Evolutionary conservation across 2,888 invertebrate species (phyloP).

Genomic region (Trachelus stipa): DNA sequence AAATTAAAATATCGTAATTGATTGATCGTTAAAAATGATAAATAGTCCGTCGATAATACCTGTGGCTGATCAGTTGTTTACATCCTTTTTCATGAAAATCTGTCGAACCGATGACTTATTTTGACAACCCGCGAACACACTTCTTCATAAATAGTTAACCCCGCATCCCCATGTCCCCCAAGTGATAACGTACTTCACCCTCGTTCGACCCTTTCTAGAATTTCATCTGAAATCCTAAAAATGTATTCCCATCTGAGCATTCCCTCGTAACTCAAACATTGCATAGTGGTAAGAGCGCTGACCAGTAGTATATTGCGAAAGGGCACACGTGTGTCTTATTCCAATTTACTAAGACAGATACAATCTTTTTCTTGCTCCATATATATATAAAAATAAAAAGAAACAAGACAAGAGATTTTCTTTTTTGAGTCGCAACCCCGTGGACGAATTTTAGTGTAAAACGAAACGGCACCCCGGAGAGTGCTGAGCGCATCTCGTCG

Average conservation of each 20-base stretch:
- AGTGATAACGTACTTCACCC: too few species aligned
- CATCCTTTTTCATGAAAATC: too few species aligned
- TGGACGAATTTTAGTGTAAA: slow-evolving; percentile 1
- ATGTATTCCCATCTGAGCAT: background rate
- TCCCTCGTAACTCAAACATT: background rate
- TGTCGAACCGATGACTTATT: background rate
- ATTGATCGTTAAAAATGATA: background rate
- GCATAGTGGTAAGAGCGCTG: background rate
- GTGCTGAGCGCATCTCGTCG: slow-evolving; percentile 9
- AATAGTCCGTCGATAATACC: background rate
- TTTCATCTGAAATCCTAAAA: background rate
- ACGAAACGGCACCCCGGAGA: slow-evolving; percentile 5
- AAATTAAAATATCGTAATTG: background rate
- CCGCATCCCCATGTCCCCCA: background rate
- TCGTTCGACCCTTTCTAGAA: too few species aligned
- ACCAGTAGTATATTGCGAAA: background rate
- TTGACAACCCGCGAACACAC: background rate
- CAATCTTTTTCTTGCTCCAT: background rate
- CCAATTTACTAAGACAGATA: background rate
- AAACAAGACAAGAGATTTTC: too few species aligned
- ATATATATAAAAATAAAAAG: too few species aligned
- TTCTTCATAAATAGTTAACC: background rate
- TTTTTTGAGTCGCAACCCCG: too few species aligned
- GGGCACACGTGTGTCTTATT: background rate
- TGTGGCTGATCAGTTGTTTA: too few species aligned